These are phyloP conservation scores for Cyrtonyx montezumae DNA, from an alignment of 2,113 vertebrate genomes.

Conservation along the genomic window DNA sequence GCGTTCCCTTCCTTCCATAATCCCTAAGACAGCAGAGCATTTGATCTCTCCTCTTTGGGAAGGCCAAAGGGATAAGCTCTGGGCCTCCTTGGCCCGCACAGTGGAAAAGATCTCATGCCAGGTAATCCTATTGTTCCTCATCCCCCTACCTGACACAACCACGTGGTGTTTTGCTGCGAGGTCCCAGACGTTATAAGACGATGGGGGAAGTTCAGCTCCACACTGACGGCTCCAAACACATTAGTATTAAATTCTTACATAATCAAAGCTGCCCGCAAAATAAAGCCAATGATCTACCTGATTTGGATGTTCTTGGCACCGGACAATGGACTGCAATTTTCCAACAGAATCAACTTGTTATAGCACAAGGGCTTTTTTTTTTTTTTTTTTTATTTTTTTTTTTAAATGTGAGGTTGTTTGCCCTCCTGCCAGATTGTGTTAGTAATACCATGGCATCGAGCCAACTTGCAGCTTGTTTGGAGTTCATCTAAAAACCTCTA, in stretches of 20 bases:
- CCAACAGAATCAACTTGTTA: conserved; percentile 14
- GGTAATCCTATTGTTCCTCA: conserved; percentile 42
- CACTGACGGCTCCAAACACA: conserved; percentile 13
- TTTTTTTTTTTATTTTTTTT: neutral
- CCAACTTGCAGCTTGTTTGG: conserved; percentile 50
- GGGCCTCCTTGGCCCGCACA: neutral
- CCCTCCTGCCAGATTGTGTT: conserved; percentile 62
- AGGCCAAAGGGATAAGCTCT: conserved; percentile 38
- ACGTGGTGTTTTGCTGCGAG: neutral
- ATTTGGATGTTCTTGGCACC: conserved; percentile 48
- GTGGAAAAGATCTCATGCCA: conserved; percentile 38
- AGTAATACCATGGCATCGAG: conserved; percentile 38
- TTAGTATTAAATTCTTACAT: conserved; percentile 45
- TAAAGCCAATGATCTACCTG: conserved; percentile 60
- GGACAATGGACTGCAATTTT: conserved; percentile 2
- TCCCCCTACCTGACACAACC: neutral
- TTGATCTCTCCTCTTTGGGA: conserved; percentile 11
- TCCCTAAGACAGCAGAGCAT: conserved; percentile 9
- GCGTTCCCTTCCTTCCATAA: neutral
- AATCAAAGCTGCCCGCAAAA: conserved; percentile 22
- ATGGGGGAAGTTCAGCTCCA: neutral
- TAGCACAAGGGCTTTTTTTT: neutral
- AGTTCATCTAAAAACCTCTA: conserved; percentile 54
- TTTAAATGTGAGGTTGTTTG: neutral
- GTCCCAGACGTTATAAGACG: neutral